These are phyloP conservation scores for Pectinophora gossypiella DNA, from an alignment of 1,140 invertebrate genomes.

Conservation along the genomic window DNA sequence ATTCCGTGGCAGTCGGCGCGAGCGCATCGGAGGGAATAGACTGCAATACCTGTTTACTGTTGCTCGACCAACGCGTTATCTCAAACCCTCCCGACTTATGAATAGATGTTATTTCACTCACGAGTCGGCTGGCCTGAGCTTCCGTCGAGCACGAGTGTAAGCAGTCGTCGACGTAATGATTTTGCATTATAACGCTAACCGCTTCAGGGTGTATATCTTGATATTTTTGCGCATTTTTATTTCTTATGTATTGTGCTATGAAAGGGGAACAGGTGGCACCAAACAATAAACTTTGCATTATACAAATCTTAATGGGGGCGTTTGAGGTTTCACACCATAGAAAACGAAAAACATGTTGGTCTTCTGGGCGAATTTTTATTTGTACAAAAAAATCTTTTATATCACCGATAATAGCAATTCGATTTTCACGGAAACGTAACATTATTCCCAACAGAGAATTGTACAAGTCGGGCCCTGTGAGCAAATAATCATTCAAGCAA, in stretches of 20 bases:
- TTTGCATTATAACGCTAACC: constrained; percentile 14
- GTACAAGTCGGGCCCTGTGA: constrained; percentile 33
- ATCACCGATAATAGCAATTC: constrained; percentile 28
- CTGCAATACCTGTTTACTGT: not conserved
- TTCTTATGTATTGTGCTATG: constrained; percentile 23
- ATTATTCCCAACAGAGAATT: constrained; percentile 30
- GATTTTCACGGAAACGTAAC: constrained; percentile 34
- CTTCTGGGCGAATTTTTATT: constrained; percentile 28
- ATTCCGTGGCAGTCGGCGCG: not conserved
- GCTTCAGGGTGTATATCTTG: constrained; percentile 15
- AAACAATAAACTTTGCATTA: constrained; percentile 28
- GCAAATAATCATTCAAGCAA: constrained; percentile 27
- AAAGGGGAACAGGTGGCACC: constrained; percentile 25
- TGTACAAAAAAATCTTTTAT: constrained; percentile 50
- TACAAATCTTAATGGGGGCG: constrained; percentile 2
- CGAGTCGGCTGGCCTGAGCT: constrained; percentile 14
- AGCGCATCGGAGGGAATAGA: not conserved
- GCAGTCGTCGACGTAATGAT: constrained; percentile 46
- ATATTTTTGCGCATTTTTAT: constrained; percentile 25
- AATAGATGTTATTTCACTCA: constrained; percentile 16
- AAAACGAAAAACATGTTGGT: constrained; percentile 33
- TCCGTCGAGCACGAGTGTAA: constrained; percentile 20
- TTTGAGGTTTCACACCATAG: constrained; percentile 26
- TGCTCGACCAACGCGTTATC: constrained; percentile 12
- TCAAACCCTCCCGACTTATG: constrained; percentile 14